Conservation (phyloP, 2,888 invertebrate genomes). For the Polydrusus cervinus region DNA sequence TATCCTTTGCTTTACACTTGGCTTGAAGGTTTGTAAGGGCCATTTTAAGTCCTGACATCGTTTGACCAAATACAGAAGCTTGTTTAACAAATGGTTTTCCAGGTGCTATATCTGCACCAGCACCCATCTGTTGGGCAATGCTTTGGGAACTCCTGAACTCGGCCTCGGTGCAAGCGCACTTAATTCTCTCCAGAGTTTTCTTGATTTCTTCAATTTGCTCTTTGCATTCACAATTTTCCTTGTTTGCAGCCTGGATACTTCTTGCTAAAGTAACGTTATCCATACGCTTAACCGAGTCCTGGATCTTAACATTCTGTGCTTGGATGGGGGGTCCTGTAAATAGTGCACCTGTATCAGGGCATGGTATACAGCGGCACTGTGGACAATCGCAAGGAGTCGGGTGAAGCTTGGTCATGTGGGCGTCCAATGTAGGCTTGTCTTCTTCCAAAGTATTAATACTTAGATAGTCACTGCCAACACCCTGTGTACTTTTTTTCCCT, state of each 20-base stretch:
- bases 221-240: slow-evolving; percentile 59
- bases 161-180: slow-evolving; percentile 60
- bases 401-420: slow-evolving; percentile 13
- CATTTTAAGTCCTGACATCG: slow-evolving; percentile 64
- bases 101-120: neutral
- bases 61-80: slow-evolving; percentile 60
- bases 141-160: slow-evolving; percentile 56
- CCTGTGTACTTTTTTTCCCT: neutral
- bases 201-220: slow-evolving; percentile 62
- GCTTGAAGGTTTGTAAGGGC: slow-evolving; percentile 64
- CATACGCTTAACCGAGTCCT: slow-evolving; percentile 49
- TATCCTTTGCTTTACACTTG: slow-evolving; percentile 67
- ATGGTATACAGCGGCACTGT: neutral
- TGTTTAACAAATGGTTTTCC: slow-evolving; percentile 59
- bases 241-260: slow-evolving; percentile 54
- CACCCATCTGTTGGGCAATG: slow-evolving; percentile 30
- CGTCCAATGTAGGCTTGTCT: slow-evolving; percentile 27
- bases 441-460: slow-evolving; percentile 39
- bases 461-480: neutral
- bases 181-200: slow-evolving; percentile 59
- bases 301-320: neutral
- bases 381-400: slow-evolving; percentile 36
- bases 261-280: slow-evolving; percentile 55
- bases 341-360: neutral
- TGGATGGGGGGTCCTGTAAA: no score